Evolutionary conservation across 2,888 invertebrate species (phyloP).

Genomic region (Pseudoips prasinana): DNA sequence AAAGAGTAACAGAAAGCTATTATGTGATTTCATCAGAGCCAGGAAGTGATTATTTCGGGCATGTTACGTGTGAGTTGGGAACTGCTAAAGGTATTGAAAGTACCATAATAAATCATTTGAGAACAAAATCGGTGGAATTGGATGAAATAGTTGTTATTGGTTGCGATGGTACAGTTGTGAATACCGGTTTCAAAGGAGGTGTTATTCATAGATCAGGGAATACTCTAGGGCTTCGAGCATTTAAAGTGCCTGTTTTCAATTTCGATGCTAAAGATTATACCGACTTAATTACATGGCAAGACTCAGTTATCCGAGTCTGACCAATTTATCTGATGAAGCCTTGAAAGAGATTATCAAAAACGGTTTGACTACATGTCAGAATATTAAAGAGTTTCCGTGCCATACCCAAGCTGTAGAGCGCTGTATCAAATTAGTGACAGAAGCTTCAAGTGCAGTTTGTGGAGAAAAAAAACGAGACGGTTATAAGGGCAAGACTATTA

Average conservation of each 20-base stretch:
- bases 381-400: neutral
- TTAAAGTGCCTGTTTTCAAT: neutral
- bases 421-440: constrained; percentile 1
- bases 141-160: too few relatives aligned
- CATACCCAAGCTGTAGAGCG: neutral
- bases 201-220: neutral
- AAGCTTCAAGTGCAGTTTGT: neutral
- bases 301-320: constrained; percentile 4
- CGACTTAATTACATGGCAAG: constrained; percentile 4
- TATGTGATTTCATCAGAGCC: constrained; percentile 1
- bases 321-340: constrained; percentile 5
- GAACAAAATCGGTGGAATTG: too few relatives aligned
- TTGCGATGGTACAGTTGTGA: constrained; percentile 1
- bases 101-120: too few relatives aligned
- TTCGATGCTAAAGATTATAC: constrained; percentile 3
- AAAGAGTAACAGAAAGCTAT: neutral
- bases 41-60: too few relatives aligned
- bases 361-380: neutral
- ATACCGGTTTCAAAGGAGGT: neutral
- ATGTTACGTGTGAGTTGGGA: too few relatives aligned
- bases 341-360: constrained; percentile 1
- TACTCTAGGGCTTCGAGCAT: neutral
- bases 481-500: neutral
- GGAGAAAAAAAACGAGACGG: neutral
- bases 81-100: too few relatives aligned